phyloP scores from a whole-genome alignment of 1,140 invertebrate genomes.

The Leptinotarsa defecta region DNA sequence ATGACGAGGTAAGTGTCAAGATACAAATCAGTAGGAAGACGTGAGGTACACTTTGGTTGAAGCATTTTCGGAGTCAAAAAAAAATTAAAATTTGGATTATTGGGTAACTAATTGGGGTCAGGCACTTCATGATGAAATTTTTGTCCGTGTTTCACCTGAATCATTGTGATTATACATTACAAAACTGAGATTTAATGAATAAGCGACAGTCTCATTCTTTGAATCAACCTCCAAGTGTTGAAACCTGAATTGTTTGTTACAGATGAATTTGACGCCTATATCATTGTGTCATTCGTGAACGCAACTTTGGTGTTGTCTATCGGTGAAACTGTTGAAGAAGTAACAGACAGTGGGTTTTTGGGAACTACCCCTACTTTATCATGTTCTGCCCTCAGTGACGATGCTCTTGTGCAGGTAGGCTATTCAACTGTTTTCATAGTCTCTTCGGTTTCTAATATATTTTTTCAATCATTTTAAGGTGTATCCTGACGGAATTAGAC shows the following conservation, averaged over 20 bases:
- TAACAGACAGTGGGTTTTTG: conserved; percentile 98
- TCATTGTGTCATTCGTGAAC: conserved; percentile 99
- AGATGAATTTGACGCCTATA: conserved; percentile 99
- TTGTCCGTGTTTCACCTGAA: conserved; percentile 54
- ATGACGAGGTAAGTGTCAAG: conserved; percentile 30
- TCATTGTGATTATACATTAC: conserved; percentile 47
- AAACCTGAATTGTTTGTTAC: conserved; percentile 49
- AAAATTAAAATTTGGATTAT: no score
- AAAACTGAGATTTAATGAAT: conserved; percentile 32
- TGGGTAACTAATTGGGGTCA: no score
- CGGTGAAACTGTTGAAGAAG: conserved; percentile 99
- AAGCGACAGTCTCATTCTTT: background rate
- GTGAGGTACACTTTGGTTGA: background rate
- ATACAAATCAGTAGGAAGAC: background rate
- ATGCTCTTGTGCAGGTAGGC: conserved; percentile 92
- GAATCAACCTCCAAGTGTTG: conserved; percentile 24
- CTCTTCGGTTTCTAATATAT: background rate
- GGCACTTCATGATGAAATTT: conserved; percentile 46
- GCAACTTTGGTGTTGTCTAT: conserved; percentile 98
- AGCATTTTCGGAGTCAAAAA: background rate
- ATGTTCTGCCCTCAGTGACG: conserved; percentile 95
- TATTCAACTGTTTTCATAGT: conserved; percentile 32
- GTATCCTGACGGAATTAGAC: conserved; percentile 98
- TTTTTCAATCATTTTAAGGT: conserved; percentile 61
- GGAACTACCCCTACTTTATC: conserved; percentile 97